Base-by-base conservation (phyloP, 2,888 invertebrate genomes). In the Thecocarcelia acutangulata region DNA sequence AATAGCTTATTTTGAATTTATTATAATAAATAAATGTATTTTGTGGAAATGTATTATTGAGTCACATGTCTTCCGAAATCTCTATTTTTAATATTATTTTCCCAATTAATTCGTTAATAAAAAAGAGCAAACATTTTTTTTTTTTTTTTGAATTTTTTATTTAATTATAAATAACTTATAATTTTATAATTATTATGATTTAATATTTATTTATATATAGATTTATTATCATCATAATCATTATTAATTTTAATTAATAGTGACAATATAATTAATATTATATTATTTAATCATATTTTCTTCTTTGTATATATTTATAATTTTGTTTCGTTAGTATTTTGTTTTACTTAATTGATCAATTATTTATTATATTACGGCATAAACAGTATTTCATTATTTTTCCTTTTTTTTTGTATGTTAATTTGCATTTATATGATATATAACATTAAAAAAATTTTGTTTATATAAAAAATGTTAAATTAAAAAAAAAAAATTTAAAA, bases 131-230 rank as follows among this genome's bases (percentile, higher is more conserved):
- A 2, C 15, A 42, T 9, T 12, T 66, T 70, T 85, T 87, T 86
- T 86, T 84, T 86, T 86, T 58, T 64, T 85, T 85, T 87, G 1
- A 33, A 33, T 33, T 86, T 89, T 89, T 88, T 87, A 87, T 90
- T 89, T 88, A 89, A 88, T 90, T 90, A 90, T 90, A 90, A 90
- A 90, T 90, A 90, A 90, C 90, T 90, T 90, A 88, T 83, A 87
- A 85, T 88, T 88, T 87, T 87, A 88, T 88, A 86, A 86, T 88
- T 89, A 88, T 89, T 83, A 84, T 86, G 85, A 86, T 86, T 87
- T 87, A 84, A 72, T 79, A 75, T 86, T 72, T 73, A 83, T 84
- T 24, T 52, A 84, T 82, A 84, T 84, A 64, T 77, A 82, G 75
- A 84, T 82, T 82, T 83, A 79, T 78, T 70, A 70, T 82, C 72